phyloP scores from a whole-genome alignment of 1,140 invertebrate genomes.

The Lethrus apterus region DNA sequence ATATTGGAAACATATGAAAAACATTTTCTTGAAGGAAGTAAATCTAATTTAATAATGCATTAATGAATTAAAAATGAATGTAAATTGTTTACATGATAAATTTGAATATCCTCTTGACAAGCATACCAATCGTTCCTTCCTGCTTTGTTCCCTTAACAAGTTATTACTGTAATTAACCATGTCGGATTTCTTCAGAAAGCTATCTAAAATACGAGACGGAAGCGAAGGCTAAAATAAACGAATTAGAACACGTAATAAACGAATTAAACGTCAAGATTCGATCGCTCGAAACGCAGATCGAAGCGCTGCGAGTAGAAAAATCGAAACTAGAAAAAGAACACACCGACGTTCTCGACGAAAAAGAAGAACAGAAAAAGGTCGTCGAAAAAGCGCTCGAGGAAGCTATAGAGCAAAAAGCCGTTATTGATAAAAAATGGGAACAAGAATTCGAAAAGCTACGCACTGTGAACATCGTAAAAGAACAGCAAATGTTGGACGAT shows the following conservation, averaged over 20 bases:
- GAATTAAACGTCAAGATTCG: conserved; percentile 46
- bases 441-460: conserved; percentile 54
- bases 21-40: too few species aligned
- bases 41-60: too few species aligned
- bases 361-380: conserved; percentile 43
- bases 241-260: conserved; percentile 44
- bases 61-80: too few species aligned
- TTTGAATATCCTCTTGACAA: too few species aligned
- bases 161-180: not conserved
- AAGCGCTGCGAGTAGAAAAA: conserved; percentile 40
- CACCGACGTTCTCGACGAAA: conserved; percentile 15
- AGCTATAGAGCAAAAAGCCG: conserved; percentile 49
- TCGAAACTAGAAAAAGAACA: conserved; percentile 40
- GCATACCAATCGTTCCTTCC: too few species aligned
- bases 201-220: conserved; percentile 29
- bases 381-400: conserved; percentile 53
- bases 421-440: conserved; percentile 52
- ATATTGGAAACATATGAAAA: too few species aligned
- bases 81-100: too few species aligned
- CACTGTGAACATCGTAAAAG: conserved; percentile 48
- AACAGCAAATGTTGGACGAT: conserved; percentile 57
- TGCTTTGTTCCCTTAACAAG: too few species aligned
- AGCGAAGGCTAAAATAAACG: conserved; percentile 36
- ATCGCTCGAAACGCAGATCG: conserved; percentile 43
- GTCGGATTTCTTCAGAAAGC: conserved; percentile 21